Evolutionary conservation across 2,797 vertebrate genomes (phyloP).

Genomic region (Remorina albescens): DNA sequence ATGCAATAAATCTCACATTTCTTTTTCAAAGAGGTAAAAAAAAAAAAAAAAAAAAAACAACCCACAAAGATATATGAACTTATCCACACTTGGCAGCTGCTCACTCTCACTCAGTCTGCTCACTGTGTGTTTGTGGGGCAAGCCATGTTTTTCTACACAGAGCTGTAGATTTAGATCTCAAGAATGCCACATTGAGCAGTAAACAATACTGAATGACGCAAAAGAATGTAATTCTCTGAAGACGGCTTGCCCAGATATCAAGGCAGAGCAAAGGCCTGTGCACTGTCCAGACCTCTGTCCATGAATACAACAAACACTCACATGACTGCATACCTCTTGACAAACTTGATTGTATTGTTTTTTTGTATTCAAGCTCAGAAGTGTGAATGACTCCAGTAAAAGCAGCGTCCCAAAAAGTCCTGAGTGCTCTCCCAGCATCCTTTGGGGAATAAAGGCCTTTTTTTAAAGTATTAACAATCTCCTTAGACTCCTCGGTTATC

Average conservation of each 20-base stretch:
- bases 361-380: slow-evolving; percentile 20
- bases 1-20: slow-evolving; percentile 39
- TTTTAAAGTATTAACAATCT: too few relatives aligned
- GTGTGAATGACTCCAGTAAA: slow-evolving; percentile 21
- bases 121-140: not conserved
- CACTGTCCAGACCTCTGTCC: slow-evolving; percentile 17
- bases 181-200: slow-evolving; percentile 7
- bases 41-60: too few relatives aligned
- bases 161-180: not conserved
- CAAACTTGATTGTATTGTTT: too few relatives aligned
- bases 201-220: not conserved
- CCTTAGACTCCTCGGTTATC: too few relatives aligned
- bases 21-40: slow-evolving; percentile 3
- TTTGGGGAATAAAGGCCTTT: not conserved
- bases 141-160: not conserved
- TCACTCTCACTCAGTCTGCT: too few relatives aligned
- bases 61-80: not conserved
- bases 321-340: slow-evolving; percentile 10
- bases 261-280: slow-evolving; percentile 34
- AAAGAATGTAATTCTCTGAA: slow-evolving; percentile 30
- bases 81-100: not conserved
- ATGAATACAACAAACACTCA: slow-evolving; percentile 18
- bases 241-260: slow-evolving; percentile 28
- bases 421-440: not conserved
- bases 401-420: slow-evolving; percentile 8